A percentile compares a stretch with the other conserved stretches of the same genome.
These are phyloP conservation scores for Anolis carolinensis DNA, from an alignment of 2,113 vertebrate species.

Conservation along the genomic window DNA sequence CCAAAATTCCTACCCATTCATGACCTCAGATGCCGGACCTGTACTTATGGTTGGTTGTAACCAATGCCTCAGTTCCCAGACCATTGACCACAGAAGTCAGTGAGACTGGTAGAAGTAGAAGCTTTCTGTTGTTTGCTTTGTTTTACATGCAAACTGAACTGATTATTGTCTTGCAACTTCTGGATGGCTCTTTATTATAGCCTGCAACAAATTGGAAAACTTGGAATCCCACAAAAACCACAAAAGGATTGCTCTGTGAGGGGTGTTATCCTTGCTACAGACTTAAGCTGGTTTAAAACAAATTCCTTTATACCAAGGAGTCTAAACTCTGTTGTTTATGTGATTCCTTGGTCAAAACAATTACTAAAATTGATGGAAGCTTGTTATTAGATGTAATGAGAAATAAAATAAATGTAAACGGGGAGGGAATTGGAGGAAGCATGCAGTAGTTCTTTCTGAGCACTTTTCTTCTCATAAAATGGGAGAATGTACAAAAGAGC, in stretches of 20 bases:
- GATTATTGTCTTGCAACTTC: background rate
- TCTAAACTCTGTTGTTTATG: background rate
- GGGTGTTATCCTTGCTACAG: background rate
- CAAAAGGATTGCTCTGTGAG: background rate
- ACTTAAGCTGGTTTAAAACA: background rate
- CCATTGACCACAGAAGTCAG: constrained; percentile 1
- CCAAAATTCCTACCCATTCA: background rate
- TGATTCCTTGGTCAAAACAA: background rate
- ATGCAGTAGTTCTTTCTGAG: background rate
- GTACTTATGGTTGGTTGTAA: constrained; percentile 5
- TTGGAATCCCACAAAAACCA: background rate
- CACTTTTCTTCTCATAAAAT: background rate
- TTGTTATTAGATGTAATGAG: background rate
- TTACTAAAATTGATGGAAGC: background rate
- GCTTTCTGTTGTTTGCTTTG: background rate
- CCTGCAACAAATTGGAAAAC: background rate
- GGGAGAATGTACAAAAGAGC: too few relatives aligned
- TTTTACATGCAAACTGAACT: background rate
- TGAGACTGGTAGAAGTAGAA: background rate
- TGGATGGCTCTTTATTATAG: background rate
- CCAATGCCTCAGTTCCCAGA: background rate
- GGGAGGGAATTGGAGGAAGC: too few relatives aligned
- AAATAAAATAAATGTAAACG: too few relatives aligned
- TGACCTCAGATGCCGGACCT: background rate
- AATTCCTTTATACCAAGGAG: background rate